These are phyloP conservation scores for Saccostrea glomerata DNA, from an alignment of 1,140 invertebrate species.

Conservation along the genomic window DNA sequence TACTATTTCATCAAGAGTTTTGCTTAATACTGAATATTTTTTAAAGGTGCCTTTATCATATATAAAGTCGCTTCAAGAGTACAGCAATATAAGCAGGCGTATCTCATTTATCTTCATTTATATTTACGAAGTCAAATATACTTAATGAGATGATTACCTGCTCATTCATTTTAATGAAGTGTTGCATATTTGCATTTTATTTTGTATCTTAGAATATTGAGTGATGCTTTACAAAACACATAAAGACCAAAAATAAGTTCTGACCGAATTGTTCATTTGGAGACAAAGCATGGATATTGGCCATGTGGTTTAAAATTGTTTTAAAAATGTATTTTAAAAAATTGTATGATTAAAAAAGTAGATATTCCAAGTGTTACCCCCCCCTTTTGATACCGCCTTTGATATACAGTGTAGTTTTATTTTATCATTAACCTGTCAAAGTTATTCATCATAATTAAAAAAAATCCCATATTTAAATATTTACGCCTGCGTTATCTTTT, in stretches of 20 bases:
- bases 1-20: conserved; percentile 6
- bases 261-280: neutral
- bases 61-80: neutral
- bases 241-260: neutral
- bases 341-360: too few species aligned
- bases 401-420: neutral
- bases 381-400: neutral
- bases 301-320: neutral
- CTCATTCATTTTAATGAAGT: conserved; percentile 36
- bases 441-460: neutral
- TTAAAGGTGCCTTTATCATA: neutral
- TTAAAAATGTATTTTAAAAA: too few species aligned
- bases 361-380: too few species aligned
- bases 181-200: conserved; percentile 31
- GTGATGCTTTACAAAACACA: neutral
- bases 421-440: neutral
- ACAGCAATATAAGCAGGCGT: neutral
- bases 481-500: conserved; percentile 2
- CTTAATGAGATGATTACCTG: conserved; percentile 6
- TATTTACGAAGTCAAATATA: conserved; percentile 7
- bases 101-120: conserved; percentile 14
- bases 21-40: neutral
- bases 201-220: neutral
- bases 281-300: neutral
- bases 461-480: neutral